Evolutionary conservation across 1,140 invertebrate genomes (phyloP), one percentile per base, ranked within the genome.

Genomic region (Agraylea sexmaculata): DNA sequence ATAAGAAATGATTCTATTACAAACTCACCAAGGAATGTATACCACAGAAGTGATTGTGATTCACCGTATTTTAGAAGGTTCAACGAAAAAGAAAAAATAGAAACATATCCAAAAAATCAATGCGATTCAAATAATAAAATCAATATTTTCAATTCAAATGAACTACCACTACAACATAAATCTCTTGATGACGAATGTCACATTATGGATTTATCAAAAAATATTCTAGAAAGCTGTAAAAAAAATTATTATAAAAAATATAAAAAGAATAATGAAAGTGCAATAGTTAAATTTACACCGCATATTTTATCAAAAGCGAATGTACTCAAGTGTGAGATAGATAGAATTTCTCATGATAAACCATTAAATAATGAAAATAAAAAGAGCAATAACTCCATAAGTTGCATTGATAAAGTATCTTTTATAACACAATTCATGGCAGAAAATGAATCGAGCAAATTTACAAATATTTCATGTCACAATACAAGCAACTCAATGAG

Each of bases 11-110:
- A 64, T 11, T 66, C 70, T 2, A 61, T 63, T 2, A 68, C 69
- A 13, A 73, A 71, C 53, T 74, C 70, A 1, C 71, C 71, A 8
- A 60, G 69, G 41, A 68, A 71, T 46, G 56, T 74, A 34, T 74
- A 74, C 51, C 69, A 73, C 37, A 56, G 70, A 43, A 60, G 67
- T 19, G 66, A 70, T 30, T 73, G 69, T 65, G 65, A 73, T 48
- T 65, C 70, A 22, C 56, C 66, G 4, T 62, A 68, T 37, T 59
- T 58, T 29, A 58, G 61, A 40, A 51, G 59, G 4, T 48, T 64
- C 1, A 53, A 55, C 12, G 66, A 64, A 46, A 58, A 54, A 18
- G 60, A 64, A 36, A 42, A 11, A 51, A 47, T 16, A 44, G 44
- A 28, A 49, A 61, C 29, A 30, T 60, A 54, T 62, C 49, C 52